Base-by-base conservation (phyloP, 2,888 invertebrate species). In the Phengaris arion region DNA sequence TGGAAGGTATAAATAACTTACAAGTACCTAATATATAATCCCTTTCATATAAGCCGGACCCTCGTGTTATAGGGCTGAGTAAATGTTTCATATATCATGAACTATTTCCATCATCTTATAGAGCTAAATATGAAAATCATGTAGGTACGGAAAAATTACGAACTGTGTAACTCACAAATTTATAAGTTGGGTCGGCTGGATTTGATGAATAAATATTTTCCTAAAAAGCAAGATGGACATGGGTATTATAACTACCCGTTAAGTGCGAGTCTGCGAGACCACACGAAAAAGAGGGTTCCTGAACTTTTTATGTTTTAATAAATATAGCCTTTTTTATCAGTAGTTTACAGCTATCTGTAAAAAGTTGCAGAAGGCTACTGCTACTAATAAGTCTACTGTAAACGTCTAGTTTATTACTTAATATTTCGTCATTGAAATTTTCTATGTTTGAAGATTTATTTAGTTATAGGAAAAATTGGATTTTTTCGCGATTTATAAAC, bases 1-100 rank as follows among this genome's bases (percentile, higher is more conserved):
- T 35, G 12, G 35, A 64, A 64, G 13, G 64, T 45, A 64, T 64
- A 64, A 64, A 64, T 64, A 64, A 64, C 22, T 35, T 74, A 51
- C n/a, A 22, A 48, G 64, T 74, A n/a, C 35, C 35, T 57, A 64
- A 13, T 68, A 68, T 54, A 74, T 74, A 74, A 51, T 51, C 64
- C 45, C 74, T 64, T 64, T 35, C 12, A 64, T 64, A 13, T 52
- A 52, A 52, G 48, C 22, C 59, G 59, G 22, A 22, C 35, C 64
- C 64, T 64, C 59, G 9, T 64, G 64, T 64, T 45, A 12, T 64
- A 64, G 64, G 64, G 64, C 35, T 64, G 64, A 64, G 64, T 35
- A 64, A 64, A 64, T 13, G 12, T 35, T 64, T 64, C 64, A 64
- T 64, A 64, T 64, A 64, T 64, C 13, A 64, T 12, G 35, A 64